phyloP scores from a whole-genome alignment of 2,113 vertebrate genomes.

The Micronisus gabar region DNA sequence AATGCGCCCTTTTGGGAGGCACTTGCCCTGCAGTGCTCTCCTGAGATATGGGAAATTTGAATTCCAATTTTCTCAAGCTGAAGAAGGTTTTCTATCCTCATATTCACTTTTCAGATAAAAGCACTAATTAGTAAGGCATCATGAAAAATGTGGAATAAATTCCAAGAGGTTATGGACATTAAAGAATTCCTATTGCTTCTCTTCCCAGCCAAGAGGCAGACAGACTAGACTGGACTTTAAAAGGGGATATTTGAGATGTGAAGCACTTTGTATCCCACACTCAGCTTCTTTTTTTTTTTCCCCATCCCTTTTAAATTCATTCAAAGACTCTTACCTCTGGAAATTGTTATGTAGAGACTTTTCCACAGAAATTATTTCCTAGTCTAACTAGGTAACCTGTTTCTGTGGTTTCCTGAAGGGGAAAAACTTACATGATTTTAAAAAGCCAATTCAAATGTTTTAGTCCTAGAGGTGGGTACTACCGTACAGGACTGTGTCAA shows the following conservation, averaged over 20 bases:
- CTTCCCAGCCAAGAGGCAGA: background rate
- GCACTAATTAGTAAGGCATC: background rate
- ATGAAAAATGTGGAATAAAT: background rate
- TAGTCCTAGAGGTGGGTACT: background rate
- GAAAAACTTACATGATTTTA: background rate
- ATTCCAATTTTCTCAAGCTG: background rate
- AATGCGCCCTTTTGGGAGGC: background rate
- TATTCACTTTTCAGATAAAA: background rate
- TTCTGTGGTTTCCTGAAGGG: background rate
- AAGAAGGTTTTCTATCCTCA: background rate
- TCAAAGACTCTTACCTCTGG: background rate
- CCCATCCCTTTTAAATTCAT: background rate
- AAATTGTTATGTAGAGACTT: background rate
- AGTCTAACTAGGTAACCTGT: background rate
- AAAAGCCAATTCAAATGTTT: background rate
- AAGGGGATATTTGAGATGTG: background rate
- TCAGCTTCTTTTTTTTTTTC: rapidly evolving
- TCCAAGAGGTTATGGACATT: background rate
- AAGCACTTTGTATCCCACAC: background rate
- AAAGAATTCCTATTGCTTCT: background rate
- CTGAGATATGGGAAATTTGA: background rate
- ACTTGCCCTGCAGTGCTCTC: background rate
- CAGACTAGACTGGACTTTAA: background rate
- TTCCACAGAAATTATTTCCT: background rate
- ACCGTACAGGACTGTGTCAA: background rate